Evolutionary conservation across 2,113 vertebrate genomes (phyloP), one percentile per base, ranked within the genome.

Genomic region (Lota lota): DNA sequence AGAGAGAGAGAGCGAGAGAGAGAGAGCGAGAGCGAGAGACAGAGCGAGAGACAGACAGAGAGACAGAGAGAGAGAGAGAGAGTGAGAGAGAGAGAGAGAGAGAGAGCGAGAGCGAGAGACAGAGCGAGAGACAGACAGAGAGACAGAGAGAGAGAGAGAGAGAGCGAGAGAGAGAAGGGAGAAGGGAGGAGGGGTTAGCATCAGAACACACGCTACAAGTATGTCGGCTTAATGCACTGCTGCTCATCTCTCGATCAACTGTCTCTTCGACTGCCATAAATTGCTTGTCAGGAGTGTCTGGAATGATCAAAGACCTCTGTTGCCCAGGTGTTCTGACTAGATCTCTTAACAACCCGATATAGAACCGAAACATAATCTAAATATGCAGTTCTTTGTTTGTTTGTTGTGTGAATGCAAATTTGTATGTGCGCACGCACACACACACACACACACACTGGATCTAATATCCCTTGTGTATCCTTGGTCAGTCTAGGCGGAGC

Each of bases 51-150:
- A 70, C 22, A 61, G 36, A 64, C 22, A 64, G 5, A 57, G 47
- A 40, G 1, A 68, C 18, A 0, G 76, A 80, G 72, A 53, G 36
- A 19, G 67, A 62, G 59, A 19, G 62, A n/a, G 62, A 20, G 2
- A 20, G 36, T 14, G 40, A 64, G 19, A 21, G 78, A 1, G 22
- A 28, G 56, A 40, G 56, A 36, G 3, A 61, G 66, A 33, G 22
- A 70, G 56, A 61, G 40, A 65, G 40, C 62, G 10, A 58, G 50
- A 47, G 1, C 66, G 20, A 0, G 76, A 80, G 72, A 53, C 20
- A 19, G 67, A 62, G 59, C 12, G 62, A n/a, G 62, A 20, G 2
- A 20, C 19, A 12, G 40, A 64, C 11, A 21, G 78, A 1, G 22
- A 24, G 53, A 36, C 22, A 47, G 2, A 63, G 65, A 40, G 20